Evolutionary conservation across 2,797 vertebrate genomes (phyloP).

Genomic region (Melanotaenia nigrans): DNA sequence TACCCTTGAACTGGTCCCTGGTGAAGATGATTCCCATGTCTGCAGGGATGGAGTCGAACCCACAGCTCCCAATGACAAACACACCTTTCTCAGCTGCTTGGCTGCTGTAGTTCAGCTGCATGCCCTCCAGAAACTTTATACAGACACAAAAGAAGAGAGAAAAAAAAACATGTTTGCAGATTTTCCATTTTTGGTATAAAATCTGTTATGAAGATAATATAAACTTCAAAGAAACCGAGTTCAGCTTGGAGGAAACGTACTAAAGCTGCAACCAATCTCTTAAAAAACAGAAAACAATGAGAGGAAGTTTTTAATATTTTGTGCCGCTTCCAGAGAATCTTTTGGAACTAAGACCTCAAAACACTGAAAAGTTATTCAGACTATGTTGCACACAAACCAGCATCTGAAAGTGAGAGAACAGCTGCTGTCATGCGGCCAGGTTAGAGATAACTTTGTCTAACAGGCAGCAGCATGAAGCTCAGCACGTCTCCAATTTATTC

Average conservation of each 20-base stretch:
- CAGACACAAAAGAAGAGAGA: background rate
- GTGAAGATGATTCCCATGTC: constrained; percentile 96
- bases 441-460: constrained; percentile 41
- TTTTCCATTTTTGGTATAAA: background rate
- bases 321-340: background rate
- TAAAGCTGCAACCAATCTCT: background rate
- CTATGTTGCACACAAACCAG: background rate
- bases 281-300: background rate
- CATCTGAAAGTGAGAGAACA: constrained; percentile 14
- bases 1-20: constrained; percentile 91
- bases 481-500: constrained; percentile 48
- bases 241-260: background rate
- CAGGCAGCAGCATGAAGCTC: constrained; percentile 37
- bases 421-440: constrained; percentile 24
- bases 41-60: constrained; percentile 96
- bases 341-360: constrained; percentile 1
- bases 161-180: background rate
- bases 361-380: background rate
- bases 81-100: constrained; percentile 90
- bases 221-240: background rate
- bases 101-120: constrained; percentile 89
- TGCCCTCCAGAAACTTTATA: constrained; percentile 92
- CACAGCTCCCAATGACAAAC: constrained; percentile 93
- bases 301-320: background rate
- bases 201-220: background rate